phyloP scores from a whole-genome alignment of 2,888 invertebrate species.

The Coelinius sp. region DNA sequence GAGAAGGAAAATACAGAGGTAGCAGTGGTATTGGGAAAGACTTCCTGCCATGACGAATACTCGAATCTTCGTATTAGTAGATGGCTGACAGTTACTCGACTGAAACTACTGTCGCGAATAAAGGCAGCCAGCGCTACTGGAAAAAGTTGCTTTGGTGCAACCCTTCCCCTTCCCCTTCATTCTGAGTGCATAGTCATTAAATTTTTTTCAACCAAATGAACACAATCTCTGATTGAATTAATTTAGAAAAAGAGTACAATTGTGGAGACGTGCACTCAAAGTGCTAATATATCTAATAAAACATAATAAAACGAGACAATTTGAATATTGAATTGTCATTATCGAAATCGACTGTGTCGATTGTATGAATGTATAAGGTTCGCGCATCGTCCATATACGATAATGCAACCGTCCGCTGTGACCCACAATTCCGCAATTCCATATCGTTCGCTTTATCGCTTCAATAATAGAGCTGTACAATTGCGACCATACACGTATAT shows the following conservation, averaged over 20 bases:
- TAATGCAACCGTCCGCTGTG: conserved; percentile 27
- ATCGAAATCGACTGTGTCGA: conserved; percentile 7
- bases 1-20: not conserved
- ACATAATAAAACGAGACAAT: not conserved
- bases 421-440: conserved; percentile 31
- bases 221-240: no score
- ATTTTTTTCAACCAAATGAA: no score
- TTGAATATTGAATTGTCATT: conserved; percentile 32
- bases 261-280: no score
- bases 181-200: no score
- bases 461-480: conserved; percentile 25
- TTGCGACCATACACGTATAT: not conserved
- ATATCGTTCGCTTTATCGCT: conserved; percentile 32
- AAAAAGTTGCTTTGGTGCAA: no score
- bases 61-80: conserved; percentile 14
- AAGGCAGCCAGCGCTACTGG: no score
- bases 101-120: conserved; percentile 29
- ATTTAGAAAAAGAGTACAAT: no score
- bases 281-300: not conserved
- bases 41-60: conserved; percentile 5
- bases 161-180: no score
- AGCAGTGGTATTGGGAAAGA: not conserved
- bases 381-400: conserved; percentile 18
- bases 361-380: conserved; percentile 29
- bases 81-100: conserved; percentile 29